Evolutionary conservation across 2,113 vertebrate genomes (phyloP).

Genomic region (Vulpes ferrilata): DNA sequence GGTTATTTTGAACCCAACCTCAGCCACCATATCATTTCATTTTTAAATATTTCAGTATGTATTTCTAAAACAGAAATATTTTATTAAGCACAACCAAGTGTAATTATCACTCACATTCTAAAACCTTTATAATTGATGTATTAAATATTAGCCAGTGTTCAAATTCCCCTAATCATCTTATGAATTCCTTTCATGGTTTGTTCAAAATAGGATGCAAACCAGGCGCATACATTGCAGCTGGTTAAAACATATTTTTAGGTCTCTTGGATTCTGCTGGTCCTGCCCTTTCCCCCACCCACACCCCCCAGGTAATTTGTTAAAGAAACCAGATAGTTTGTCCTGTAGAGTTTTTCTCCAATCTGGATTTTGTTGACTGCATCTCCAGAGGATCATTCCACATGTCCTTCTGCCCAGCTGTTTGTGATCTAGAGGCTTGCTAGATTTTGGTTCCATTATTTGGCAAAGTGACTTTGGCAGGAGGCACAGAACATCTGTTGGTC

Average conservation of each 20-base stretch:
- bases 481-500: background rate
- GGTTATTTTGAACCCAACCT: background rate
- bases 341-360: background rate
- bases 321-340: background rate
- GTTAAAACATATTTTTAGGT: background rate
- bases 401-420: background rate
- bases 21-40: background rate
- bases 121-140: background rate
- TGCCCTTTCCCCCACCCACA: background rate
- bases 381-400: background rate
- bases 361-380: background rate
- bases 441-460: background rate
- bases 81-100: constrained; percentile 1
- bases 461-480: background rate
- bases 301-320: background rate
- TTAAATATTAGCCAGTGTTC: background rate
- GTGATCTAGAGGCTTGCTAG: background rate
- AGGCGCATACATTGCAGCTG: background rate
- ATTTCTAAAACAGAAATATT: background rate
- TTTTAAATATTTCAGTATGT: background rate
- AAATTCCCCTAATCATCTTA: background rate
- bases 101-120: background rate
- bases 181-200: background rate
- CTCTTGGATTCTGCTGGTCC: background rate
- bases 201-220: background rate